A percentile compares a stretch with the other conserved stretches of the same genome.
phyloP scores from a whole-genome alignment of 2,888 invertebrate species.

The Uropetala carovei region DNA sequence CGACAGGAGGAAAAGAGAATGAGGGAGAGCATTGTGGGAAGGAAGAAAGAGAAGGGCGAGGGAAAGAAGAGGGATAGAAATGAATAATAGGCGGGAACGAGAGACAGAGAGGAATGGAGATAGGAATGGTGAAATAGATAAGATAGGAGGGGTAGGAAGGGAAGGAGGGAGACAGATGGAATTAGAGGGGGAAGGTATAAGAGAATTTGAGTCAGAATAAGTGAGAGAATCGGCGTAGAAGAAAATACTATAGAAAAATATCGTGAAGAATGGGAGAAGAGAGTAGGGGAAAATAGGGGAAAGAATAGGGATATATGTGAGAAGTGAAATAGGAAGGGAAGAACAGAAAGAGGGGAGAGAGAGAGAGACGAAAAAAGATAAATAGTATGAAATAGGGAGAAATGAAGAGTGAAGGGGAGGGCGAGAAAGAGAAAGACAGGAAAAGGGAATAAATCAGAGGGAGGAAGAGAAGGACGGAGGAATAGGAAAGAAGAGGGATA shows the following conservation, averaged over 20 bases:
- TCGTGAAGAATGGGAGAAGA: not conserved
- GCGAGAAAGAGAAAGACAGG: too few relatives aligned
- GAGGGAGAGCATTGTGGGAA: not conserved
- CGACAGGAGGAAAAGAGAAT: not conserved
- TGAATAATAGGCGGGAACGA: not conserved
- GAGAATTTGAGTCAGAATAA: too few relatives aligned
- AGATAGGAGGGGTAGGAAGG: too few relatives aligned
- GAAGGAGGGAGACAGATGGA: too few relatives aligned
- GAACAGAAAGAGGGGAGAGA: not conserved
- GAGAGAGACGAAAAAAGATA: too few relatives aligned
- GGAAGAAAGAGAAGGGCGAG: not conserved
- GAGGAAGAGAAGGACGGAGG: not conserved
- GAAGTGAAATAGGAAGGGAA: not conserved
- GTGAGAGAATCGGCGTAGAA: too few relatives aligned
- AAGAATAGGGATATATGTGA: not conserved
- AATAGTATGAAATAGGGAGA: too few relatives aligned
- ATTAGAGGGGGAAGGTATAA: not conserved
- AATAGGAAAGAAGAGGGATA: too few relatives aligned
- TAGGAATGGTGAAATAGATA: not conserved
- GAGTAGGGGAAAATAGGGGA: not conserved
- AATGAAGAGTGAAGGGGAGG: too few relatives aligned
- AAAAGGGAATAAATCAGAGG: too few relatives aligned
- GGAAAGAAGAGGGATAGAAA: too few relatives aligned
- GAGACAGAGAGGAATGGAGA: not conserved
- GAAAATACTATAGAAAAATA: too few relatives aligned